These are phyloP conservation scores for Telmatherina bonti DNA, from an alignment of 2,797 vertebrate species.

Conservation along the genomic window DNA sequence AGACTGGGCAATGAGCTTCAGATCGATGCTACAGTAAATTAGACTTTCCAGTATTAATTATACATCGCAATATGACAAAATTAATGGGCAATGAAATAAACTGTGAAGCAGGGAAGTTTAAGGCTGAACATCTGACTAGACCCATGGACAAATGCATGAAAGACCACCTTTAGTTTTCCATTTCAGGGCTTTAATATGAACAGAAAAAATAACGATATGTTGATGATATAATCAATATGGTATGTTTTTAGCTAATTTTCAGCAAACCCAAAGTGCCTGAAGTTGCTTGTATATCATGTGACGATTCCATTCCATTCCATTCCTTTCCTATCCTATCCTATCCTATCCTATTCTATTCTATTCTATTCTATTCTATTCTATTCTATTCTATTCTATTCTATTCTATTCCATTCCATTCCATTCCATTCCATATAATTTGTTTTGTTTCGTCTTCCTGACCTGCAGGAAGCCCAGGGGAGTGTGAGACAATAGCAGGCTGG, in stretches of 20 bases:
- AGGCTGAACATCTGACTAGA: not conserved
- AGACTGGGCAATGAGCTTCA: not conserved
- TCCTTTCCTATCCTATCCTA: no score
- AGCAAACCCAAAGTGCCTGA: no score
- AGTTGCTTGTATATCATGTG: not conserved
- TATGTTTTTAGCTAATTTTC: no score
- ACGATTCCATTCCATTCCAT: no score
- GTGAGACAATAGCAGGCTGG: constrained; percentile 58
- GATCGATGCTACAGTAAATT: constrained; percentile 11
- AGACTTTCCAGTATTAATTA: constrained; percentile 8
- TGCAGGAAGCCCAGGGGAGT: constrained; percentile 43
- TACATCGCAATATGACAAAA: constrained; percentile 1
- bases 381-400: constrained; percentile 11
- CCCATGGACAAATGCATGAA: not conserved
- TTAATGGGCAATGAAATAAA: constrained; percentile 4
- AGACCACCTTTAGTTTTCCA: not conserved
- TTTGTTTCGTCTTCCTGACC: constrained; percentile 39
- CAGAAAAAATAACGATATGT: no score
- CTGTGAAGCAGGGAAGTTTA: not conserved
- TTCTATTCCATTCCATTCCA: constrained; percentile 22
- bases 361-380: no score
- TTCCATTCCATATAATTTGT: constrained; percentile 21
- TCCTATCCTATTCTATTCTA: no score
- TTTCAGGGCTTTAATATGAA: not conserved
- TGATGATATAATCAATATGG: not conserved